Evolutionary conservation across 2,888 invertebrate species (phyloP).

Genomic region (Drosophila crucigera): DNA sequence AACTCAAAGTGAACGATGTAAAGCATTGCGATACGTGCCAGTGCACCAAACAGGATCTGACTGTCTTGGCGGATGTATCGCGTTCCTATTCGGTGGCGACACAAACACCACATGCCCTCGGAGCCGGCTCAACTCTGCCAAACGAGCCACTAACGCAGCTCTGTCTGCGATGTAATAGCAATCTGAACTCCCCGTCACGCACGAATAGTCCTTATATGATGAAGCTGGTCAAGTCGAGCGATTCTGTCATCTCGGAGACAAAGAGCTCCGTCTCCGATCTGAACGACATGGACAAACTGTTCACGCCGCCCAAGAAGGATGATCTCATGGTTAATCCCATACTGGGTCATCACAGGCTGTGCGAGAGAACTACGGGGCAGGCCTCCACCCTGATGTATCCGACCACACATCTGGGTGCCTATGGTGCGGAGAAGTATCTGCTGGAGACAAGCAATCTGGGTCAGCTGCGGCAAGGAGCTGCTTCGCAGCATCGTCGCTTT

Average conservation of each 20-base stretch:
- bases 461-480: conserved; percentile 55
- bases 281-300: conserved; percentile 84
- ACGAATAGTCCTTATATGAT: conserved; percentile 85
- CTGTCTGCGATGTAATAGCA: conserved; percentile 88
- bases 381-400: conserved; percentile 73
- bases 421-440: conserved; percentile 75
- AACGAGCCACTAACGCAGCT: conserved; percentile 83
- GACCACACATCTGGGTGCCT: conserved; percentile 75
- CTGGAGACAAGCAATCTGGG: conserved; percentile 73
- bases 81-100: conserved; percentile 88
- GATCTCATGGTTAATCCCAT: conserved; percentile 86
- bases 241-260: conserved; percentile 85
- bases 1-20: conserved; percentile 91
- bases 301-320: conserved; percentile 84
- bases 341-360: conserved; percentile 88
- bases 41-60: conserved; percentile 87
- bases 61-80: conserved; percentile 87
- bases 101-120: conserved; percentile 87
- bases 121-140: conserved; percentile 39
- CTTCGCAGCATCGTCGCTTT: conserved; percentile 76
- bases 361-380: conserved; percentile 85
- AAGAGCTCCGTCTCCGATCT: conserved; percentile 85
- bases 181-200: conserved; percentile 85
- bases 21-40: conserved; percentile 94
- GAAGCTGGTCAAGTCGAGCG: conserved; percentile 85